Evolutionary conservation across 2,113 vertebrate genomes (phyloP).

Genomic region (Toxotes jaculatrix): DNA sequence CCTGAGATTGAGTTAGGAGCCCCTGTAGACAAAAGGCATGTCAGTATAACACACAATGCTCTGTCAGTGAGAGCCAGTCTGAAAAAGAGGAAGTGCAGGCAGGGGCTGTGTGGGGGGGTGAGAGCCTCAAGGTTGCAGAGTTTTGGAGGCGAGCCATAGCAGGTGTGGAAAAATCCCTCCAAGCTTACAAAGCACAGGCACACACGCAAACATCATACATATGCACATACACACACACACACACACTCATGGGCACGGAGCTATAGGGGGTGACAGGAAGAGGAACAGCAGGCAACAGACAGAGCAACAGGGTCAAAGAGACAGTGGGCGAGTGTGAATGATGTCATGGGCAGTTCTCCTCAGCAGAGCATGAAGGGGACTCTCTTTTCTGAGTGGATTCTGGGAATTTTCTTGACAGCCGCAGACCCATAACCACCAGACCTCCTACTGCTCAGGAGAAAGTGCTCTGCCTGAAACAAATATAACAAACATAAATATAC

Average conservation of each 20-base stretch:
- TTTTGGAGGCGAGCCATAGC: constrained; percentile 60
- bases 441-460: constrained; percentile 38
- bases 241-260: background rate
- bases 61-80: constrained; percentile 59
- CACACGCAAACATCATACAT: background rate
- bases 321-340: constrained; percentile 52
- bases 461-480: constrained; percentile 53
- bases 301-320: constrained; percentile 57
- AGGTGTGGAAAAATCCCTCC: constrained; percentile 59
- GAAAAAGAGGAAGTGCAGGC: constrained; percentile 64
- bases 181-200: constrained; percentile 20
- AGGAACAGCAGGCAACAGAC: constrained; percentile 42
- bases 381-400: constrained; percentile 52
- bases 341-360: constrained; percentile 62
- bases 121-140: constrained; percentile 53
- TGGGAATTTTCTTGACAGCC: constrained; percentile 45
- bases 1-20: constrained; percentile 70
- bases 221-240: constrained; percentile 1
- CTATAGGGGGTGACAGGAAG: constrained; percentile 44
- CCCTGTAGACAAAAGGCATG: constrained; percentile 76
- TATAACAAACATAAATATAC: constrained; percentile 40
- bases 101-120: constrained; percentile 16
- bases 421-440: constrained; percentile 15
- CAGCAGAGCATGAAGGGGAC: constrained; percentile 38
- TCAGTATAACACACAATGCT: constrained; percentile 71